Conservation (phyloP, 2,113 vertebrate species). For the Platanista minor region DNA sequence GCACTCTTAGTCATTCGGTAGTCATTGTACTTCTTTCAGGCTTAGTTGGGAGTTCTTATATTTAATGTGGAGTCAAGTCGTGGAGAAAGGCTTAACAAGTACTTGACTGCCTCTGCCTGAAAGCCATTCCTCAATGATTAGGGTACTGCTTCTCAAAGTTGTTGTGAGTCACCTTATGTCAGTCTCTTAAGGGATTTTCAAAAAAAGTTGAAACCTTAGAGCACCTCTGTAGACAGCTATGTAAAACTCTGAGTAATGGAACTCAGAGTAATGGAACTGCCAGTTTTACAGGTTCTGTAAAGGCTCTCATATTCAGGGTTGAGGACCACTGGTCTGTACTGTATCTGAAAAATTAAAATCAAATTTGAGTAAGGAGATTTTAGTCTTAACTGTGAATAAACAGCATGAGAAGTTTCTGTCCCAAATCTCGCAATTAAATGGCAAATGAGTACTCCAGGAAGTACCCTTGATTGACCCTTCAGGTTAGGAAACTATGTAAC, state of each 20-base stretch:
- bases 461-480: background rate
- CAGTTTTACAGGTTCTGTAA: background rate
- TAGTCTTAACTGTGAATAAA: background rate
- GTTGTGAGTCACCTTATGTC: background rate
- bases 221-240: background rate
- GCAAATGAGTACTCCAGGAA: background rate
- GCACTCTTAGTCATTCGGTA: slow-evolving; percentile 34
- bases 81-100: background rate
- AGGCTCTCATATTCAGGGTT: background rate
- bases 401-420: background rate
- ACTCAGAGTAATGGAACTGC: background rate
- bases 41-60: background rate
- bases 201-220: background rate
- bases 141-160: background rate
- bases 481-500: background rate
- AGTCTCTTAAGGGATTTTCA: background rate
- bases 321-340: background rate
- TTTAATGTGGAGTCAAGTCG: background rate
- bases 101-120: background rate
- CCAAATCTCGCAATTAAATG: slow-evolving; percentile 10
- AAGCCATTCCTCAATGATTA: background rate
- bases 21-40: background rate
- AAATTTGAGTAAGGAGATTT: background rate
- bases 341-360: background rate
- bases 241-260: background rate